Conservation (phyloP, 2,888 invertebrate genomes). For the Folsomia candida region DNA sequence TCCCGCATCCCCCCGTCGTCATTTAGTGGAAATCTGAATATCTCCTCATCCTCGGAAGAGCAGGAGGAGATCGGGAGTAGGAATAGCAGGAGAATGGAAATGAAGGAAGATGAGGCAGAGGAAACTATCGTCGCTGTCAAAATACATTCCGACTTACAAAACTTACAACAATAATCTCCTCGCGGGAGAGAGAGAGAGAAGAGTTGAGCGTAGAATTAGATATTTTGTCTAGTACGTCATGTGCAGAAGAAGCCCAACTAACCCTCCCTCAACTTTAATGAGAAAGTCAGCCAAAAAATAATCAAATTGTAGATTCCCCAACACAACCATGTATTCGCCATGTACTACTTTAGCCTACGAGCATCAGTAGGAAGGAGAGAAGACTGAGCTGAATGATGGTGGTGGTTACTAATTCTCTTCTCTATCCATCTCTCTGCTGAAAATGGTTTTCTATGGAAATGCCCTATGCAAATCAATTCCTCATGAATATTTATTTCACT, state of each 20-base stretch:
- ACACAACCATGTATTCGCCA: background rate
- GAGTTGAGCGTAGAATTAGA: background rate
- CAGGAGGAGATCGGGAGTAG: too few relatives aligned
- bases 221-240: slow-evolving; percentile 8
- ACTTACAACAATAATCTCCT: background rate
- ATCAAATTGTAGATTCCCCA: background rate
- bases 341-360: too few relatives aligned
- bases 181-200: background rate
- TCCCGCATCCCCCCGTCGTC: background rate
- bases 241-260: background rate
- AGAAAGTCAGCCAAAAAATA: slow-evolving; percentile 1
- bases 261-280: background rate
- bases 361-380: background rate
- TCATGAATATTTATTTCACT: slow-evolving; percentile 8
- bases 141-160: background rate
- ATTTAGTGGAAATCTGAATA: slow-evolving; percentile 1
- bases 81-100: background rate
- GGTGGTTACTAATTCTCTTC: background rate
- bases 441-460: background rate
- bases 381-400: too few relatives aligned
- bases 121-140: background rate
- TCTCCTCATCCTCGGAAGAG: too few relatives aligned
- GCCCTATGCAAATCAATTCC: slow-evolving; percentile 4
- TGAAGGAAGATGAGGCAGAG: background rate
- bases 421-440: background rate